Percentiles rank a stretch among this genome's conserved stretches.
phyloP scores from a whole-genome alignment of 2,888 invertebrate species.

The Sinodicranocentrus sp. region DNA sequence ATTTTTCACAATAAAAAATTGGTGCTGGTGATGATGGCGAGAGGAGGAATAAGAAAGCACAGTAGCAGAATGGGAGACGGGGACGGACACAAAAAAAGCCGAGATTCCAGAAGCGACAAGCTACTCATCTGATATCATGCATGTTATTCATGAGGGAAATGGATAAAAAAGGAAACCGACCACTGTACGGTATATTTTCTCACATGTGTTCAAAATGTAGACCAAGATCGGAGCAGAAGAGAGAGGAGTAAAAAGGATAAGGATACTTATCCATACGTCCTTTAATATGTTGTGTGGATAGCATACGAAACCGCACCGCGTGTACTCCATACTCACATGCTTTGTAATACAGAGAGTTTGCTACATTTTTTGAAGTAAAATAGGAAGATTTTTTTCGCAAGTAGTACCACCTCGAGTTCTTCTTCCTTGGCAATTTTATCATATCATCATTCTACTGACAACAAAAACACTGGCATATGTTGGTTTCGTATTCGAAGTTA shows the following conservation, averaged over 20 bases:
- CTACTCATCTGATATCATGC: neutral
- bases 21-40: neutral
- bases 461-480: too few relatives aligned
- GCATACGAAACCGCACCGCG: neutral
- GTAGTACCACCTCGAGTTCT: too few relatives aligned
- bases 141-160: neutral
- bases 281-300: neutral
- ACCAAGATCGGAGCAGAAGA: neutral
- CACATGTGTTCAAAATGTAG: slow-evolving; percentile 10
- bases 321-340: too few relatives aligned
- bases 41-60: neutral
- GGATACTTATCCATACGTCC: neutral
- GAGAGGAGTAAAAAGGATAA: neutral
- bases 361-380: too few relatives aligned
- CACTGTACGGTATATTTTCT: neutral
- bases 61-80: neutral
- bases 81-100: neutral
- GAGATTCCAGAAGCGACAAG: slow-evolving; percentile 5
- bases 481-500: too few relatives aligned
- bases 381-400: neutral
- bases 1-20: neutral
- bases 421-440: too few relatives aligned
- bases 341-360: too few relatives aligned
- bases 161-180: neutral
- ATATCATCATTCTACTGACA: too few relatives aligned